Evolutionary conservation across 2,888 invertebrate genomes (phyloP).

Genomic region (Synanthedon myopaeformis): DNA sequence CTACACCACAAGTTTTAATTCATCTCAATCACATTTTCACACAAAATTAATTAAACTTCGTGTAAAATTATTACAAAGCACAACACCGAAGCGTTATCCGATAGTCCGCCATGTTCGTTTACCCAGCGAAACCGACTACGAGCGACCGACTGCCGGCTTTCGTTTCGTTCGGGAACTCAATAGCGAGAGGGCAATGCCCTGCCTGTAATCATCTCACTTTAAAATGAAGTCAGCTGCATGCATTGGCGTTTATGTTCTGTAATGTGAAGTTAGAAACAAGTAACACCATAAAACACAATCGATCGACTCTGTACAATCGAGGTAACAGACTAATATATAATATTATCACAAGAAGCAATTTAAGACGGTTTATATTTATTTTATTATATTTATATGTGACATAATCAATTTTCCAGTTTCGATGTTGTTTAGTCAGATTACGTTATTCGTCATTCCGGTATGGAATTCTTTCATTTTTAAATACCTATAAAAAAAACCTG

Average conservation of each 20-base stretch:
- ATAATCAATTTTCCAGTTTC: too few species aligned
- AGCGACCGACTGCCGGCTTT: neutral
- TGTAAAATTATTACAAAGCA: constrained; percentile 25
- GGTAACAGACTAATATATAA: too few species aligned
- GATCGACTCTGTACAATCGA: neutral
- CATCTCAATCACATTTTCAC: constrained; percentile 66
- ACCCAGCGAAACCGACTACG: constrained; percentile 22
- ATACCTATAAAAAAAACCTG: too few species aligned
- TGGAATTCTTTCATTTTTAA: too few species aligned
- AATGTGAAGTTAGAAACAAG: constrained; percentile 2
- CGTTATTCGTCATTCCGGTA: too few species aligned
- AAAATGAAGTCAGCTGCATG: constrained; percentile 21
- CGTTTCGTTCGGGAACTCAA: constrained; percentile 51
- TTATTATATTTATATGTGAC: too few species aligned
- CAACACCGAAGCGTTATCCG: constrained; percentile 20
- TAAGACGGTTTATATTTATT: too few species aligned
- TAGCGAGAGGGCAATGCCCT: constrained; percentile 66
- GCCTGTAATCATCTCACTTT: constrained; percentile 20
- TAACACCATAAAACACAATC: neutral
- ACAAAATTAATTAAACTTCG: constrained; percentile 41
- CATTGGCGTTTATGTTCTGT: neutral
- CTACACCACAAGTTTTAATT: constrained; percentile 59
- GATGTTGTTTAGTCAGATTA: too few species aligned
- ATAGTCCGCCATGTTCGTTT: constrained; percentile 54
- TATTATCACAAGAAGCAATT: too few species aligned